Evolutionary conservation across 1,140 invertebrate genomes (phyloP), one percentile per base, ranked within the genome.

Genomic region (Palaemon carinicauda): DNA sequence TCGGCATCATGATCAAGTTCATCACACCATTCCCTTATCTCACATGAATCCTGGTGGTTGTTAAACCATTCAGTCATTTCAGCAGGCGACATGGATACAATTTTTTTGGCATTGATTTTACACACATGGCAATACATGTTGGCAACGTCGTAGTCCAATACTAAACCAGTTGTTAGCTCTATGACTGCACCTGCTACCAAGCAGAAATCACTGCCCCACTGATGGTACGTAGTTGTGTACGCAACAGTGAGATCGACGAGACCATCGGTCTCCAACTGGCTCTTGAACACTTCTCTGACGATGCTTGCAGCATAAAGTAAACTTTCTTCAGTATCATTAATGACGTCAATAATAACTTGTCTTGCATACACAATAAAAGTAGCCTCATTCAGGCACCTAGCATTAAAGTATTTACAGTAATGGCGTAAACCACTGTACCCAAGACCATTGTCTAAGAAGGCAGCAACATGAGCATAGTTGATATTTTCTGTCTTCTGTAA

Each of bases 61-160:
- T 89, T 89, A 56, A 89, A 89, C 88, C 88, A 89, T 29, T 89
- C 88, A 14, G 88, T 89, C 88, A 89, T 89, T 81, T 89, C 85
- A 24, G 88, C 53, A 0, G 88, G 88, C 15, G 81, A 81, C 88
- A 89, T 89, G n/a, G 88, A 89, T 3, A 89, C 87, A 60, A 89
- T 89, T 56, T 87, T 87, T 75, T 89, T 89, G 3, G 88, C 88
- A 79, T 89, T 89, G 78, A 89, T 89, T 33, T 89, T 89, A 77
- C 88, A 89, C 14, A 89, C 88, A 71, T 89, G 88, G 27, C 88
- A 89, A 56, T 89, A 89, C 88, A 89, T 89, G 71, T 89, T 89
- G 21, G 83, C 88, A 54, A 89, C 88, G 54, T 89, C 88, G 54
- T 87, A 89, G 53, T 89, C 88, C 50, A 89, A 77, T n/a, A 89